Evolutionary conservation across 2,888 invertebrate species (phyloP).

Genomic region (Hofmannophila pseudospretella): DNA sequence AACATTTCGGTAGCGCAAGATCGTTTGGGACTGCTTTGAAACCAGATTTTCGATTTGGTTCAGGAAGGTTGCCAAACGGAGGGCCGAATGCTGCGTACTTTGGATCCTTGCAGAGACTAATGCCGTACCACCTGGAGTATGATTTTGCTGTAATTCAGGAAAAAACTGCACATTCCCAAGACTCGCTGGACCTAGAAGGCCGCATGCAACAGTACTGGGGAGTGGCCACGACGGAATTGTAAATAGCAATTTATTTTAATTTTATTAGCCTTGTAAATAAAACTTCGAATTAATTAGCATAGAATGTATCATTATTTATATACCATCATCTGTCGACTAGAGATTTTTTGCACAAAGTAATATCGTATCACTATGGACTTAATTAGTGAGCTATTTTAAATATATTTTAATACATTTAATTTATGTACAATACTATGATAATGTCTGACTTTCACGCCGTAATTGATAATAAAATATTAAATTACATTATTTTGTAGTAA

Average conservation of each 20-base stretch:
- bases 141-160: slow-evolving; percentile 91
- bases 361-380: slow-evolving; percentile 64
- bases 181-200: slow-evolving; percentile 88
- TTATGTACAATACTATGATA: slow-evolving; percentile 61
- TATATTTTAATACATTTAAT: slow-evolving; percentile 23
- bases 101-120: slow-evolving; percentile 88
- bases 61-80: slow-evolving; percentile 81
- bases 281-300: slow-evolving; percentile 55
- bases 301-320: slow-evolving; percentile 52
- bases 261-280: slow-evolving; percentile 56
- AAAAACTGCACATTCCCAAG: slow-evolving; percentile 80
- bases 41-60: slow-evolving; percentile 77
- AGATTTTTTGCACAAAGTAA: slow-evolving; percentile 74
- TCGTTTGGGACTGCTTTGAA: slow-evolving; percentile 84
- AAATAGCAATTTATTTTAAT: slow-evolving; percentile 35
- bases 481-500: slow-evolving; percentile 1
- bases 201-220: slow-evolving; percentile 95
- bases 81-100: slow-evolving; percentile 93
- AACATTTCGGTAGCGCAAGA: slow-evolving; percentile 88
- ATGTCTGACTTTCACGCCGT: slow-evolving; percentile 24
- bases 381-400: slow-evolving; percentile 40
- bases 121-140: slow-evolving; percentile 89
- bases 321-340: slow-evolving; percentile 73
- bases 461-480: slow-evolving; percentile 22
- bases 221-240: slow-evolving; percentile 91